phyloP scores from a whole-genome alignment of 2,113 vertebrate species.

The Spea bombifrons region DNA sequence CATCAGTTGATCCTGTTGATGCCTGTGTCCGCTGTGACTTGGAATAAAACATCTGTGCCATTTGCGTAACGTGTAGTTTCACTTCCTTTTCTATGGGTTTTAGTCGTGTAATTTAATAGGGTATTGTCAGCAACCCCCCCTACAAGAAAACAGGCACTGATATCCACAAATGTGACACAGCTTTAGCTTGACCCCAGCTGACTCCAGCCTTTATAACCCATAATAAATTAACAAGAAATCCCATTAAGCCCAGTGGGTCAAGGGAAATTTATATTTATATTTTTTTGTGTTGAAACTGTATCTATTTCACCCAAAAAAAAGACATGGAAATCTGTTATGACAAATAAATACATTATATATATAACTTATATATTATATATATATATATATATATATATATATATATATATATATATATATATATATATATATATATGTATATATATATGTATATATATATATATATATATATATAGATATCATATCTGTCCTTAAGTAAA shows the following conservation, averaged over 20 bases:
- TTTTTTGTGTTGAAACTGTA: no score
- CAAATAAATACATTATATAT: no score
- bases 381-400: no score
- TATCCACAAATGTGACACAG: background rate
- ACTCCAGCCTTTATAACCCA: constrained; percentile 14
- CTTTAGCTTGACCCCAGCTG: constrained; percentile 13
- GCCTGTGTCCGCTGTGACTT: constrained; percentile 2
- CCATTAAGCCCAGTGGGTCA: background rate
- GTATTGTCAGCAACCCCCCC: constrained; percentile 7
- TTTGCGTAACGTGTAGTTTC: constrained; percentile 12
- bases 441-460: no score
- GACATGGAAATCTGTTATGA: no score
- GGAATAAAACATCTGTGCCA: constrained; percentile 15
- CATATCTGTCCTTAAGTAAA: no score
- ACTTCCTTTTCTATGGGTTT: constrained; percentile 18
- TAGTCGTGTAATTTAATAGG: constrained; percentile 16
- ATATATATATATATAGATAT: no score
- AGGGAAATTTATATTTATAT: background rate
- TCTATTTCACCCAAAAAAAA: no score
- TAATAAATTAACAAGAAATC: constrained; percentile 7
- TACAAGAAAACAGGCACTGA: background rate
- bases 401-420: no score
- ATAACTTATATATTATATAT: no score
- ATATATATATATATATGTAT: no score
- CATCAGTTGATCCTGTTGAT: background rate